Evolutionary conservation across 2,113 vertebrate genomes (phyloP).

Genomic region (Dipodomys stephensi): DNA sequence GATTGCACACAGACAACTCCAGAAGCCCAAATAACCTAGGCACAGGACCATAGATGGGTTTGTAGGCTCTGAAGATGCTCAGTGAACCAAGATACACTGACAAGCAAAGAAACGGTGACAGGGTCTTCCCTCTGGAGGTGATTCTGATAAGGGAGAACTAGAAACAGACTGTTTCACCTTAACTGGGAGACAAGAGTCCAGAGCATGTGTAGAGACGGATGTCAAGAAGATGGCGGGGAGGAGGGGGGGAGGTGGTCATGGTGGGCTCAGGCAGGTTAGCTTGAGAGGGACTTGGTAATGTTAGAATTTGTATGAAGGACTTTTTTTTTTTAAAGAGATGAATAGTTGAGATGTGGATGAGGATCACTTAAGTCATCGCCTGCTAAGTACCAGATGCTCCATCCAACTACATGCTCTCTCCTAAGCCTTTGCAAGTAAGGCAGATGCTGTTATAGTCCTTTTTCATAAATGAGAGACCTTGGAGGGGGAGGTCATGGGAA

Average conservation of each 20-base stretch:
- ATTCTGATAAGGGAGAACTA: neutral
- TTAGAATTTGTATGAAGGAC: neutral
- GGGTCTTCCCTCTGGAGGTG: neutral
- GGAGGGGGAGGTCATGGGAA: too few species aligned
- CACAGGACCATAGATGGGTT: neutral
- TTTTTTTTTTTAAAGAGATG: constrained; percentile 5
- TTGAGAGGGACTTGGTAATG: neutral
- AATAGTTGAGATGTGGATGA: neutral
- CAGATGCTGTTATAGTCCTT: neutral
- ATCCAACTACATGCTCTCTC: neutral
- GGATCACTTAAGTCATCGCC: neutral
- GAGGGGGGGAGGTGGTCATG: neutral
- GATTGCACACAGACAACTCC: neutral
- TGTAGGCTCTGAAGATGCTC: neutral
- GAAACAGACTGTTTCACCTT: neutral
- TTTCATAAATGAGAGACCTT: neutral
- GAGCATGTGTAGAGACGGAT: fast-evolving
- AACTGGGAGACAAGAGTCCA: neutral
- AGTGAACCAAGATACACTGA: neutral
- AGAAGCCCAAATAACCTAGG: neutral
- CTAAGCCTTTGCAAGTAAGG: neutral
- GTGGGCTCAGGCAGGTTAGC: neutral
- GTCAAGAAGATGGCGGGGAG: neutral
- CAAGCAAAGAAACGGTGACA: neutral
- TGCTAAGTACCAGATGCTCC: neutral